Conservation (phyloP, 1,140 invertebrate species). For the Pararge aegeria region DNA sequence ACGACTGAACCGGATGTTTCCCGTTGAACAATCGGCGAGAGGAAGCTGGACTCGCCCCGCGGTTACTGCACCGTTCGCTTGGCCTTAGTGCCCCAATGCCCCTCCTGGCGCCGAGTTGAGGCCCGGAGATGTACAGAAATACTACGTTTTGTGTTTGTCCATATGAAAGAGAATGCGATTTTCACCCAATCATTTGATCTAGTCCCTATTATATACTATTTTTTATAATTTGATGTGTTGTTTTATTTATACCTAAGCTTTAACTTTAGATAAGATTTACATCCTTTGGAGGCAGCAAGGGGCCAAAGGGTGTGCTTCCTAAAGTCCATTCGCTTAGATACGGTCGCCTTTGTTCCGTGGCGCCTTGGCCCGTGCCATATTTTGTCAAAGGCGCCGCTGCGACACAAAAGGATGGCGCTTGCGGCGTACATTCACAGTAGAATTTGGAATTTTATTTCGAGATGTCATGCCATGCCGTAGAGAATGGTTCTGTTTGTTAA, state of each 20-base stretch:
- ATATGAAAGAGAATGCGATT: conserved; percentile 59
- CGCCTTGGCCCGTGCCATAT: too few relatives aligned
- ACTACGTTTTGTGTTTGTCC: conserved; percentile 56
- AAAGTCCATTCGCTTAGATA: too few relatives aligned
- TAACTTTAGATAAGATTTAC: too few relatives aligned
- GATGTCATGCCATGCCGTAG: too few relatives aligned
- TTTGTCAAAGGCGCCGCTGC: too few relatives aligned
- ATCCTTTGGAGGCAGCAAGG: too few relatives aligned
- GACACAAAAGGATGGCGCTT: too few relatives aligned
- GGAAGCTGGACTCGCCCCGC: conserved; percentile 59
- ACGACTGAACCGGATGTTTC: conserved; percentile 62
- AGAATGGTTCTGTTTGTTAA: too few relatives aligned
- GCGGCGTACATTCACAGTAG: too few relatives aligned
- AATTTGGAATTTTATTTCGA: too few relatives aligned
- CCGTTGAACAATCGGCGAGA: conserved; percentile 57
- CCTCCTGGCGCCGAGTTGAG: conserved; percentile 40
- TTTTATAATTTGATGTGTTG: conserved; percentile 32
- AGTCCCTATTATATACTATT: conserved; percentile 60
- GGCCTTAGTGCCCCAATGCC: conserved; percentile 42
- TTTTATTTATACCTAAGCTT: conserved; percentile 29
- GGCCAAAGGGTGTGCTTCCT: too few relatives aligned
- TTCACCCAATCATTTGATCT: conserved; percentile 62
- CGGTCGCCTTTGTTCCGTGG: too few relatives aligned
- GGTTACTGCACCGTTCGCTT: conserved; percentile 56
- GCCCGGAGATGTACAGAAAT: conserved; percentile 65